Base-by-base conservation (phyloP, 2,113 vertebrate species). In the Uria aalge region DNA sequence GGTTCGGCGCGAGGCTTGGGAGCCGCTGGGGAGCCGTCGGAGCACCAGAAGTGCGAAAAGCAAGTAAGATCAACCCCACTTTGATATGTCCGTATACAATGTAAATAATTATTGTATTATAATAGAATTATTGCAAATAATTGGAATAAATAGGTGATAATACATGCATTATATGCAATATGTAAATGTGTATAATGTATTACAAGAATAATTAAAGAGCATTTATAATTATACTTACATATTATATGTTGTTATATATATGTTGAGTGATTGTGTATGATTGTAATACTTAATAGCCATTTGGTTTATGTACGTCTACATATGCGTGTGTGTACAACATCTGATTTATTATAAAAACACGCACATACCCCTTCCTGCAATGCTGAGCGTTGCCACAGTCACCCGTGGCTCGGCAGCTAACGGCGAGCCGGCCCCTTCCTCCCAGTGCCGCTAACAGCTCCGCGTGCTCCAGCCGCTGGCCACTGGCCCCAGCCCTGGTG, bases 1-100 rank as follows among this genome's bases (percentile, higher is more conserved):
- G 16, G 17, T 48, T 50, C 11, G 0, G 10, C 8, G 7, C 1
- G 1, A 63, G 27, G 8, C 29, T 47, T 24, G 45, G 40, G 55
- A 84, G 68, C 20, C 76, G 15, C 29, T 30, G 48, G 4, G 29
- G 43, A 80, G 60, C 48, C 43, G 20, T 56, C 59, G 69, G 32
- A 52, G 64, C 47, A 52, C 41, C n/a, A 60, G 22, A 30, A 17
- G 29, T 27, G 22, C 29, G 63, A 75, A 68, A 84, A 34, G 2
- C 13, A 56, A 77, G 34, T 13, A 47, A 56, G 38, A 91, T 18
- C 63, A 73, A 29, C 20, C 27, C 77, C 50, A 32, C 47, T 78
- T 81, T 36, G n/a, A 3, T 40, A 15, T 2, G 9, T 50, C 38
- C 34, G 15, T 30, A 40, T 2, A 56, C 36, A 62, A 23, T 27